Base-by-base conservation (phyloP, 2,888 invertebrate species). In the Hemaris fuciformis region DNA sequence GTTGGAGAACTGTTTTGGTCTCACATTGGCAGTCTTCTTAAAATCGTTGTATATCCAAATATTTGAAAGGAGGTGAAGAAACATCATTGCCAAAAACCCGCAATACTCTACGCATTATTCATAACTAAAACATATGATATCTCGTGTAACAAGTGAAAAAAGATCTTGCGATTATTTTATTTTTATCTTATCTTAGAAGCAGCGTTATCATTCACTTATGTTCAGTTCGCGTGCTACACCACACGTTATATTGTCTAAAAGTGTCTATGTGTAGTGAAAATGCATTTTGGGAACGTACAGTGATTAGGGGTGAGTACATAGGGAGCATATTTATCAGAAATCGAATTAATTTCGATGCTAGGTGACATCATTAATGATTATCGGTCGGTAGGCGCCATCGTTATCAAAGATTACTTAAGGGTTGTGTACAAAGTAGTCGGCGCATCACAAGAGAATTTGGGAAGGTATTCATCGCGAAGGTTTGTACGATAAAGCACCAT, bases 111-210 rank as follows among this genome's bases (percentile, higher is more conserved):
- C 18, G n/a, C 31, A 53, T 18, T 4, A 53, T 31, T 31, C 4
- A 5, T 31, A 31, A 53, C 53, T 53, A 53, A 53, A 53, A 41
- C 25, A 60, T 48, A 18, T 38, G 59, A 63, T 74, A 73, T 74
- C 76, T 72, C 73, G 59, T 71, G 68, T 65, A 73, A 75, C 75
- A 77, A 78, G 75, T 78, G 73, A 53, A 75, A 53, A 75, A 79
- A 82, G 84, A 85, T 86, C 80, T 82, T 71, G 71, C 74, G 82
- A 84, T 84, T 79, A 82, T 76, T 77, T 76, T 60, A 48, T 59
- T 76, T 75, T 83, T 85, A 87, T 87, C 87, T 87, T 82, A 87
- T 87, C 87, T 61, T 34, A 61, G 64, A 64, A 64, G 53, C 38
- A 38, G 38, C 22, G 62, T 59, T 59, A 59, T 59, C 59, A 60